A percentile compares a stretch with the other conserved stretches of the same genome.
These are phyloP conservation scores for Oreochromis tanganicae DNA, from an alignment of 2,113 vertebrate species.

Conservation along the genomic window DNA sequence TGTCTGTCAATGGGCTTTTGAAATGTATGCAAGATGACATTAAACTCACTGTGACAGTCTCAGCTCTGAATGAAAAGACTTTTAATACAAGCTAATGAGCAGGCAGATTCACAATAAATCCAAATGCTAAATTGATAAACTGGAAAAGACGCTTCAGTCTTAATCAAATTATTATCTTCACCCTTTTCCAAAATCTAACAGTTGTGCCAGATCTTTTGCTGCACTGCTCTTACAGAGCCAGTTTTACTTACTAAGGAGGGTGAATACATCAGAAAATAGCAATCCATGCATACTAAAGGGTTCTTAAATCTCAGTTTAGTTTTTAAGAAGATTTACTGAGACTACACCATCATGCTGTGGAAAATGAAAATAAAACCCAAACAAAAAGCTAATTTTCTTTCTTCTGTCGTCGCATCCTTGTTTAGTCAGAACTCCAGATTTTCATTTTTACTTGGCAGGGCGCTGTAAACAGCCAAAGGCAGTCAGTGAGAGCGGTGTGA, in stretches of 20 bases:
- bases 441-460: conserved; percentile 51
- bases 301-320: neutral
- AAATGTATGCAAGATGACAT: no score
- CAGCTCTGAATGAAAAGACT: neutral
- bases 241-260: neutral
- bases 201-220: neutral
- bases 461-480: conserved; percentile 52
- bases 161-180: neutral
- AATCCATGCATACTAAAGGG: neutral
- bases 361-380: neutral
- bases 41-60: no score
- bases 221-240: neutral
- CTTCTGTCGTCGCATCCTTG: conserved; percentile 28
- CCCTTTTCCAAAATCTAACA: neutral
- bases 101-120: rapidly evolving
- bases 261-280: neutral
- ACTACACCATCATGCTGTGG: neutral
- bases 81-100: neutral
- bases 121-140: neutral
- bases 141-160: neutral
- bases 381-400: conserved; percentile 14
- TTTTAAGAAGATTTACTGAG: neutral
- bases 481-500: conserved; percentile 63
- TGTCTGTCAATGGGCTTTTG: no score
- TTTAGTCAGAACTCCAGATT: conserved; percentile 53